These are phyloP conservation scores for Amphiduros pacificus DNA, from an alignment of 2,888 invertebrate genomes.

Conservation along the genomic window DNA sequence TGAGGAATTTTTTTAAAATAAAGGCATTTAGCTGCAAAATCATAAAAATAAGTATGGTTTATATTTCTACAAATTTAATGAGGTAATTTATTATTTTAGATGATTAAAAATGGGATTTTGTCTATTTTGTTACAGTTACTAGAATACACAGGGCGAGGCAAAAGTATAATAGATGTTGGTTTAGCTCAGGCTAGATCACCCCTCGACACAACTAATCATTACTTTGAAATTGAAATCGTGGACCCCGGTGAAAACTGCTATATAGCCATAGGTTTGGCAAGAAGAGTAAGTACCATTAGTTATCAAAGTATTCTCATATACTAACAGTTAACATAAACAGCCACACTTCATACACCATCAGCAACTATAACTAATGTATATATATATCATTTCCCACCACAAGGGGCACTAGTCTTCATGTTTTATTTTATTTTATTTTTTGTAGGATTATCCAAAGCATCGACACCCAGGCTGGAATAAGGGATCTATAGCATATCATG, in stretches of 20 bases:
- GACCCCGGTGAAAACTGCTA: conserved; percentile 65
- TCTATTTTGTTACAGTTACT: conserved; percentile 58
- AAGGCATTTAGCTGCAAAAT: no score
- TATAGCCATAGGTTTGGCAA: conserved; percentile 64
- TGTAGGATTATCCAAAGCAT: conserved; percentile 63
- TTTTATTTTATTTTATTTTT: conserved; percentile 20
- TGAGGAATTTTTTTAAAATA: no score
- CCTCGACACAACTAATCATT: conserved; percentile 63
- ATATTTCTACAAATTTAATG: no score
- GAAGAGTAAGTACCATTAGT: conserved; percentile 60
- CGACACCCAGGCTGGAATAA: conserved; percentile 65
- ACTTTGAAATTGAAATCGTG: conserved; percentile 65
- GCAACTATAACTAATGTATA: no score
- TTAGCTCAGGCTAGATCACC: conserved; percentile 64
- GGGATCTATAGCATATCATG: conserved; percentile 66
- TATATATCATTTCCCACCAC: neutral
- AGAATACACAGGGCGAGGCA: conserved; percentile 64
- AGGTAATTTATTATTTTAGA: neutral
- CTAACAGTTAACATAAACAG: no score
- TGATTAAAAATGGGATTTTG: neutral
- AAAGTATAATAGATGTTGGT: conserved; percentile 64
- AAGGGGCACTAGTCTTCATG: no score
- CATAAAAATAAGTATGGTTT: no score
- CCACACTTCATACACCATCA: no score
- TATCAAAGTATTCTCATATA: no score